Conservation (phyloP, 1,140 invertebrate species). For the Holotrichia oblita region DNA sequence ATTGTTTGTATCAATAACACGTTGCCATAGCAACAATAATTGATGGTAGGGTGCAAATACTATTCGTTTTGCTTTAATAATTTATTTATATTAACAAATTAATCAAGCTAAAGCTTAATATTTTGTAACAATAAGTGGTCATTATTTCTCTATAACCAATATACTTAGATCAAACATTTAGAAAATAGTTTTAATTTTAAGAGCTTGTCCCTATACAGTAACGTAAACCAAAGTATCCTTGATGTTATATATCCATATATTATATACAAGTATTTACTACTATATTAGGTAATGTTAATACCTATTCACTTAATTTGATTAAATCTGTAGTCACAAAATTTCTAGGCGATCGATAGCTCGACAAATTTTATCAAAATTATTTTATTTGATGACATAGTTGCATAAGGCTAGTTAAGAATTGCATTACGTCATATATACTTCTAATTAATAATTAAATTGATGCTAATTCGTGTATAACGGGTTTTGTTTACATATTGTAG, state of each 20-base stretch:
- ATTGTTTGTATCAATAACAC: conserved; percentile 23
- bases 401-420: background rate
- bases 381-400: background rate
- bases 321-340: background rate
- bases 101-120: background rate
- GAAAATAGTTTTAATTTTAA: background rate
- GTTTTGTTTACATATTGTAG: conserved; percentile 20
- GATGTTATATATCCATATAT: background rate
- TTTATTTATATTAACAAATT: background rate
- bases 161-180: background rate
- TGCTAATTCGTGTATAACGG: background rate
- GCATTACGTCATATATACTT: background rate
- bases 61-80: background rate
- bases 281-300: background rate
- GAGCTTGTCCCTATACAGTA: background rate
- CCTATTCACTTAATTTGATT: conserved; percentile 14
- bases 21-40: conserved; percentile 20
- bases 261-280: background rate
- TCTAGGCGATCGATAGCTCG: background rate
- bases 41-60: background rate
- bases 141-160: background rate
- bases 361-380: background rate
- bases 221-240: background rate
- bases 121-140: background rate
- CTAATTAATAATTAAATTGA: background rate